Conservation (phyloP, 2,888 invertebrate species). For the Hyposoter didymator region DNA sequence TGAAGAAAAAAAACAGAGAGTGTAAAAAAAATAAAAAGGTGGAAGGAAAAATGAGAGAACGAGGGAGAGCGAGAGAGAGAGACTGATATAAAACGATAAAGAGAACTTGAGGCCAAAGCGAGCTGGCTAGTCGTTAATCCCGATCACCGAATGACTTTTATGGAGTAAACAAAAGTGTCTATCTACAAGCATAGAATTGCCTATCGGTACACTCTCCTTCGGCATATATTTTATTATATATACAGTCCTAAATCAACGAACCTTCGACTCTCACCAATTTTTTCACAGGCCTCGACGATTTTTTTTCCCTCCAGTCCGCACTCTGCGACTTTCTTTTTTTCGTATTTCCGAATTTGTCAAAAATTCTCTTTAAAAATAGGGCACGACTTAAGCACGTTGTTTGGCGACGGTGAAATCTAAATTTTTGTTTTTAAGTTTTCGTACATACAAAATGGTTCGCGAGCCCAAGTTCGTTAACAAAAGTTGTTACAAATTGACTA, state of each 20-base stretch:
- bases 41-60: slow-evolving; percentile 47
- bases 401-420: too few relatives aligned
- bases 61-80: slow-evolving; percentile 1
- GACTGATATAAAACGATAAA: slow-evolving; percentile 31
- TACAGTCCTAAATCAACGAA: slow-evolving; percentile 24
- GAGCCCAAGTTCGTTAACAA: too few relatives aligned
- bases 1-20: slow-evolving; percentile 19
- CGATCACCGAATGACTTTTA: slow-evolving; percentile 62
- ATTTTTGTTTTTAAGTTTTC: too few relatives aligned
- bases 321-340: neutral
- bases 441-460: too few relatives aligned
- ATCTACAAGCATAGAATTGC: slow-evolving; percentile 47
- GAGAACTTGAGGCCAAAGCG: slow-evolving; percentile 30
- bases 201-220: slow-evolving; percentile 53
- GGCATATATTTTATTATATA: slow-evolving; percentile 30
- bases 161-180: slow-evolving; percentile 62
- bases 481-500: too few relatives aligned
- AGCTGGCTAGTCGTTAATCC: slow-evolving; percentile 55
- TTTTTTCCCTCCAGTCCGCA: neutral
- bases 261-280: slow-evolving; percentile 17
- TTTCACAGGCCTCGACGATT: neutral
- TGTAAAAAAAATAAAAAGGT: neutral
- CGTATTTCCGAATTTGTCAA: neutral
- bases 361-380: too few relatives aligned
- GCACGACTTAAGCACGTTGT: too few relatives aligned